Base-by-base conservation (phyloP, 2,113 vertebrate genomes). In the Nothobranchius furzeri region DNA sequence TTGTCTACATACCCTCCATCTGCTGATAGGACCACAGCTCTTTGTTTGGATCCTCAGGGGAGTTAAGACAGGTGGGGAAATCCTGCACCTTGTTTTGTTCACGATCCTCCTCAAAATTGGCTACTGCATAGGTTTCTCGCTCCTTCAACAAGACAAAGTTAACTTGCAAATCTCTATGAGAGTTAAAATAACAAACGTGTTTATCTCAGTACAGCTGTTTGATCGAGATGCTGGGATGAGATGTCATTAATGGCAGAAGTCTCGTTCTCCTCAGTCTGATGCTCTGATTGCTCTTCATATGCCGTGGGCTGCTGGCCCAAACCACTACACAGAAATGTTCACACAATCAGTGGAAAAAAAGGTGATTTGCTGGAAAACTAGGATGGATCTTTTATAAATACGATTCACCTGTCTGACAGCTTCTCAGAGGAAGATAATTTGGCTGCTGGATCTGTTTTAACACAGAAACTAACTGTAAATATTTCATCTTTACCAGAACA, bases 151-250 rank as follows among this genome's bases (percentile, higher is more conserved):
- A 75, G n/a, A 64, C 64, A 40, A 73, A 4, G 10, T 17, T 40
- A 57, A 14, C 45, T 51, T 3, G 10, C 24, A 57, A 20, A 17
- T 40, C 2, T 30, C 30, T 30, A 30, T 30, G 0, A 30, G 30
- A 1, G 2, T 43, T 59, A 15, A 64, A 42, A 46, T 46, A 7
- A 7, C 9, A 60, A 12, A 35, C 0, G 0, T 9, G 20, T 3
- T 25, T 10, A 13, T 51, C 7, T 1, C 0, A 35, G 7, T 75
- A 89, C 87, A 65, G 40, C 30, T 43, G 59, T 68, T 3, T 78
- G 81, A 47, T 20, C 60, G 42, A 87, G 66, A 58, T 75, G 54
- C 55, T 83, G 69, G 36, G 72, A 74, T 24, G 71, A 68, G 1
- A 83, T 51, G 60, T 81, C 69, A 35, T n/a, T 50, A 20, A 70